Base-by-base conservation (phyloP, 2,113 vertebrate genomes). In the Lagopus muta region DNA sequence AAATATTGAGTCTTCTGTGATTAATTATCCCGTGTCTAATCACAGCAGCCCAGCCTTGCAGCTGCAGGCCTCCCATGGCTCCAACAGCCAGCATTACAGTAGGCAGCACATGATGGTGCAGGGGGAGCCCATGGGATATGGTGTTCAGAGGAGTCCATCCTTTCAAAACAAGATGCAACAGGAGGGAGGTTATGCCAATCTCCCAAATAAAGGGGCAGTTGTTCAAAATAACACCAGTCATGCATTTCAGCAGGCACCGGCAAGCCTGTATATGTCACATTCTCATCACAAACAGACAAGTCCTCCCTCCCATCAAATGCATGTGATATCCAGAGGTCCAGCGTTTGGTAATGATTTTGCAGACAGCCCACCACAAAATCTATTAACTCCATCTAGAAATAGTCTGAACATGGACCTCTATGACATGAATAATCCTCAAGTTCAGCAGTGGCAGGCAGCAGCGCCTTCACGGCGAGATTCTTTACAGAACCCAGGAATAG, bases 321-420 rank as follows among this genome's bases (percentile, higher is more conserved):
- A 99, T 62, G 96, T 98, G 88, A 97, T 99, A 95, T 92, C 98
- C 66, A 98, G 99, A 47, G 98, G 98, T 25, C 97, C 98, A 7
- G 95, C 98, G 12, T 99, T 98, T 92, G 93, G 98, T 13, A 97
- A 98, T 1, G 99, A 99, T 67, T 99, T 98, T 95, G 94, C 98
- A 38, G 99, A 99, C 83, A 97, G 98, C 52, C 97, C 98, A 7
- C 97, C 98, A 1, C 99, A 98, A 92, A 97, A 97, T 30, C 95
- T 99, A 47, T 96, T 99, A 77, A 97, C 98, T 2, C 98, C 99
- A 0, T 98, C 98, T 55, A 98, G 99, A 93, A 98, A 98, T 89
- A 99, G 99, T 96, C 98, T 99, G n/a, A 99, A 99, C 73, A 95
- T 98, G 92, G 99, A 99, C 92, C 94, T 99, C 52, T 99, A 98